Evolutionary conservation across 2,113 vertebrate species (phyloP).

Genomic region (Arizona elegans): DNA sequence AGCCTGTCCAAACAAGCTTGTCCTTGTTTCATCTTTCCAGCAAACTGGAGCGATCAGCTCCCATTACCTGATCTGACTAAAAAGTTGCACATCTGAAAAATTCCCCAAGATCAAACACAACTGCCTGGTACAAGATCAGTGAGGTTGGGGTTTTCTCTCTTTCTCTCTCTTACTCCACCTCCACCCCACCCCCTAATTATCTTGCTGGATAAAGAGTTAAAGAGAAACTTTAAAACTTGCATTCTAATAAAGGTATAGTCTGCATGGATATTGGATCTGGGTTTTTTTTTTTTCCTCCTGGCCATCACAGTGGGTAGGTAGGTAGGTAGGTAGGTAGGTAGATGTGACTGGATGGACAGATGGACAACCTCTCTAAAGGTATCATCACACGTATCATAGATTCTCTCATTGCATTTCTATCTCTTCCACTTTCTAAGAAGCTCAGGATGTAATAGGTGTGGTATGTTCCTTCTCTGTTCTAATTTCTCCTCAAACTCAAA

Average conservation of each 20-base stretch:
- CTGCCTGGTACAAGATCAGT: neutral
- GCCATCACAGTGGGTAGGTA: neutral
- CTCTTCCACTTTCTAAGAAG: neutral
- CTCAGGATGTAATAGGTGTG: too few relatives aligned
- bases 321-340: too few relatives aligned
- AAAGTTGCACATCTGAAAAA: neutral
- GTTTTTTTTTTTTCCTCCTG: neutral
- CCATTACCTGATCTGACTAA: neutral
- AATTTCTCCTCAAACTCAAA: neutral
- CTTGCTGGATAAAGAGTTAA: neutral
- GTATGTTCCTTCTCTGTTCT: neutral
- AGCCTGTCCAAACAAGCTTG: neutral
- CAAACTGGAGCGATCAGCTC: neutral
- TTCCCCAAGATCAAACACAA: neutral
- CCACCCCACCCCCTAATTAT: neutral
- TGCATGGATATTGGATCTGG: neutral
- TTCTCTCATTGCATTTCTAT: neutral
- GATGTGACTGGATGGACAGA: too few relatives aligned
- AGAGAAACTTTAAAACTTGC: neutral
- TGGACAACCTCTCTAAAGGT: neutral
- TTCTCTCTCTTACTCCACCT: neutral
- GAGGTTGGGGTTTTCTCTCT: neutral
- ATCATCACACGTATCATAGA: neutral
- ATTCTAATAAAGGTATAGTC: neutral
- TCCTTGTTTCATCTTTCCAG: neutral